These are phyloP conservation scores for Galleria mellonella DNA, from an alignment of 1,140 invertebrate species.

Conservation along the genomic window DNA sequence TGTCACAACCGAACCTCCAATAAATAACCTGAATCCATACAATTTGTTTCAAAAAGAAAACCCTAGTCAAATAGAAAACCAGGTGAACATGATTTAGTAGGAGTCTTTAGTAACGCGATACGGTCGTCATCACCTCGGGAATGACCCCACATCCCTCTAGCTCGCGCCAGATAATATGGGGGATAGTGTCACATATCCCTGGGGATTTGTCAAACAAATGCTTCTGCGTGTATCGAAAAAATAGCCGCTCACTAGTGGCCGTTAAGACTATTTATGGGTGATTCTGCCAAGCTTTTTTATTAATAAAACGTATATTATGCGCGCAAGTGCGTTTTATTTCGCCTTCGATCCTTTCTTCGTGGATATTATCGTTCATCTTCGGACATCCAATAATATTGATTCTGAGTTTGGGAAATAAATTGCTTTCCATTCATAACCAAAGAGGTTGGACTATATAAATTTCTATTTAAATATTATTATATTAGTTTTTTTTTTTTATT, in stretches of 20 bases:
- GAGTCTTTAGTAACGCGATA: slow-evolving; percentile 45
- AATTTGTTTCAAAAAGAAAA: slow-evolving; percentile 24
- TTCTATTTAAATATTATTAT: background rate
- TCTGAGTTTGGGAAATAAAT: slow-evolving; percentile 35
- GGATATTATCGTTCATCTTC: slow-evolving; percentile 70
- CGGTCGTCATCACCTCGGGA: slow-evolving; percentile 56
- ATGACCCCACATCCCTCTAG: slow-evolving; percentile 65
- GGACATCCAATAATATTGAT: slow-evolving; percentile 65
- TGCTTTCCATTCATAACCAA: slow-evolving; percentile 25
- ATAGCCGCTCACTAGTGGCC: slow-evolving; percentile 62
- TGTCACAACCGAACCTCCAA: slow-evolving; percentile 3
- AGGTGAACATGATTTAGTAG: slow-evolving; percentile 54
- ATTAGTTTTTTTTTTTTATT: slow-evolving; percentile 13
- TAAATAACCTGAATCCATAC: slow-evolving; percentile 28
- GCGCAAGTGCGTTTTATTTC: slow-evolving; percentile 72
- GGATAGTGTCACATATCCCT: slow-evolving; percentile 64
- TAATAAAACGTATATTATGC: slow-evolving; percentile 74
- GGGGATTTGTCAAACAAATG: slow-evolving; percentile 73
- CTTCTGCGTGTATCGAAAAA: slow-evolving; percentile 62
- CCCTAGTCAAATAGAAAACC: slow-evolving; percentile 42
- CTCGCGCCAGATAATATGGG: slow-evolving; percentile 49
- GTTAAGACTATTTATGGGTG: slow-evolving; percentile 70
- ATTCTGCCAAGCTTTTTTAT: slow-evolving; percentile 68
- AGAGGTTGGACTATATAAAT: too few species aligned
- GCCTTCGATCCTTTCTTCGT: slow-evolving; percentile 46